Evolutionary conservation across 2,888 invertebrate species (phyloP), one percentile per base, ranked within the genome.

Genomic region (Cheilosia scutellata): DNA sequence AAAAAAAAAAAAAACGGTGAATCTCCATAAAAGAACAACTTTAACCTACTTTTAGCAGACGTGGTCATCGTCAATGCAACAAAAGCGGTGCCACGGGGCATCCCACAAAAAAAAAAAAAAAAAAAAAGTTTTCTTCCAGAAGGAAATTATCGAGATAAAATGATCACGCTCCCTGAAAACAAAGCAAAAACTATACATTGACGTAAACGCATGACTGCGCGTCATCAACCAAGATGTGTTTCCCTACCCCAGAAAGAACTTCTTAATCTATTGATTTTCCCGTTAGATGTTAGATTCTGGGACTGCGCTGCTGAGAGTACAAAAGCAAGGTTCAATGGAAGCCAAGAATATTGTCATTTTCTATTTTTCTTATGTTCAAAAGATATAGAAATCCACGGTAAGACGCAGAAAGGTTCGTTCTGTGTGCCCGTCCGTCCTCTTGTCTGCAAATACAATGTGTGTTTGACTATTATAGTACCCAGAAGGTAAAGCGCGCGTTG

Each of bases 221-320:
- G 31, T 70, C 33, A 33, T 27, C 25, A 31, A 62, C 44, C 60
- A 70, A 57, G 20, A 71, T 71, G 5, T 70, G 63, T 58, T 70
- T 9, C 9, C 11, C 33, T 70, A 20, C 25, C 27, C 16, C 31
- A 31, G 5, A 13, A 49, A 42, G 51, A 66, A n/a, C 66, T 66
- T 74, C 44, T 37, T 66, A 49, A 66, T 29, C 62, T 63, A 76
- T 76, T 70, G 82, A 82, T 70, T 82, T 82, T 71, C 58, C 76
- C 49, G 76, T 71, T 37, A 37, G 11, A 1, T 37, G 37, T 11
- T 65, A 33, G 29, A 33, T 65, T 65, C 42, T n/a, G 16, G 37
- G 33, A 68, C 49, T 58, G 62, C 55, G 2, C 33, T 2, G 2
- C 33, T 2, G 68, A 62, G 53, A 40, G 29, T 53, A 68, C 55